Percentiles rank a stretch among this genome's conserved stretches.
These are phyloP conservation scores for Rallus crepitans DNA, from an alignment of 2,797 vertebrate genomes.

Conservation along the genomic window DNA sequence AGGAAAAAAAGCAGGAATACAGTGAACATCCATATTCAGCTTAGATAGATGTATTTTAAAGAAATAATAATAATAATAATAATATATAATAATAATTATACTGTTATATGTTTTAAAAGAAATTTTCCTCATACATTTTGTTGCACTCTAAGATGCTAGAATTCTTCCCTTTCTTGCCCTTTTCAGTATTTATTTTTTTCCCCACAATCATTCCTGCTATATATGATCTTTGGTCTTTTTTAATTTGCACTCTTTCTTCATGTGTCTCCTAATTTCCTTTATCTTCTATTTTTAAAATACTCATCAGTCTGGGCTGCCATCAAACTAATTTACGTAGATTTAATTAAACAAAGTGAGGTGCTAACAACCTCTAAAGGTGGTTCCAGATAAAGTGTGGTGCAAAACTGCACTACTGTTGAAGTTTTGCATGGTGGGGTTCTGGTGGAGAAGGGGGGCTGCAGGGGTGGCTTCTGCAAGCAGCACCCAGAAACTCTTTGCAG, in stretches of 20 bases:
- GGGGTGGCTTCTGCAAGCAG: no score
- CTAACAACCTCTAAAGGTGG: not conserved
- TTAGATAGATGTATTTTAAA: not conserved
- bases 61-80: not conserved
- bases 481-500: no score
- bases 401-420: not conserved
- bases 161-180: not conserved
- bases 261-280: not conserved
- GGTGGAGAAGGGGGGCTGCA: no score
- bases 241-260: not conserved
- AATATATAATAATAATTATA: not conserved
- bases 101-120: not conserved
- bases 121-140: not conserved
- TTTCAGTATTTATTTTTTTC: not conserved
- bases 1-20: not conserved
- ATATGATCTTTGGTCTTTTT: not conserved
- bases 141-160: not conserved
- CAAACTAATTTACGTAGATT: not conserved
- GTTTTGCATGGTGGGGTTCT: no score
- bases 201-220: not conserved
- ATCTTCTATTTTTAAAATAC: not conserved
- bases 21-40: not conserved
- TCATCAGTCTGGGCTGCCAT: not conserved
- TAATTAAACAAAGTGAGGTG: not conserved
- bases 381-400: not conserved